phyloP scores from a whole-genome alignment of 2,888 invertebrate species.

The Drosophila recens region DNA sequence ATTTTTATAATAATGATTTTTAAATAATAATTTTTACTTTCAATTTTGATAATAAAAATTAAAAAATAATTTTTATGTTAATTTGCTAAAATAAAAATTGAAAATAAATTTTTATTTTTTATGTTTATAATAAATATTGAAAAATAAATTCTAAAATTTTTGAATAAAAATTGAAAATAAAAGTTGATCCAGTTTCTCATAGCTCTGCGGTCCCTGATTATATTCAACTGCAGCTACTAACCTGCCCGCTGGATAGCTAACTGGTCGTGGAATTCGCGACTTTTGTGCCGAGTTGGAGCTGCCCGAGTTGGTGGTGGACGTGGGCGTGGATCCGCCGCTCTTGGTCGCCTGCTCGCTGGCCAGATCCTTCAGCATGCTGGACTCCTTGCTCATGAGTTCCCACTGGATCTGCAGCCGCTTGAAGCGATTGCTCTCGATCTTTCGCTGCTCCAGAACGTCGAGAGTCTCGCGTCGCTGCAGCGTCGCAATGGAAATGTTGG shows the following conservation, averaged over 20 bases:
- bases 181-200: too few relatives aligned
- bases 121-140: too few relatives aligned
- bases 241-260: slow-evolving; percentile 85
- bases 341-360: slow-evolving; percentile 84
- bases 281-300: slow-evolving; percentile 76
- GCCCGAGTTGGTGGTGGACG: slow-evolving; percentile 78
- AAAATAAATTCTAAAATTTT: too few relatives aligned
- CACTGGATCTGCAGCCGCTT: slow-evolving; percentile 85
- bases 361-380: slow-evolving; percentile 84
- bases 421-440: slow-evolving; percentile 85
- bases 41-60: too few relatives aligned
- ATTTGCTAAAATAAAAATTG: too few relatives aligned
- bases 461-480: slow-evolving; percentile 68
- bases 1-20: too few relatives aligned
- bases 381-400: slow-evolving; percentile 85
- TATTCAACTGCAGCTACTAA: slow-evolving; percentile 59
- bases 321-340: slow-evolving; percentile 85
- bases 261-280: slow-evolving; percentile 85
- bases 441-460: slow-evolving; percentile 83
- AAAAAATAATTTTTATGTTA: too few relatives aligned
- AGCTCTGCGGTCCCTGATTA: too few relatives aligned
- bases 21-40: too few relatives aligned
- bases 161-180: too few relatives aligned
- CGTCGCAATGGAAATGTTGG: slow-evolving; percentile 88
- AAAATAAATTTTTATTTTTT: too few relatives aligned